Percentiles rank a stretch among this genome's conserved stretches.
Evolutionary conservation across 2,113 vertebrate species (phyloP).

Genomic region (Microcebus lehilahytsara): DNA sequence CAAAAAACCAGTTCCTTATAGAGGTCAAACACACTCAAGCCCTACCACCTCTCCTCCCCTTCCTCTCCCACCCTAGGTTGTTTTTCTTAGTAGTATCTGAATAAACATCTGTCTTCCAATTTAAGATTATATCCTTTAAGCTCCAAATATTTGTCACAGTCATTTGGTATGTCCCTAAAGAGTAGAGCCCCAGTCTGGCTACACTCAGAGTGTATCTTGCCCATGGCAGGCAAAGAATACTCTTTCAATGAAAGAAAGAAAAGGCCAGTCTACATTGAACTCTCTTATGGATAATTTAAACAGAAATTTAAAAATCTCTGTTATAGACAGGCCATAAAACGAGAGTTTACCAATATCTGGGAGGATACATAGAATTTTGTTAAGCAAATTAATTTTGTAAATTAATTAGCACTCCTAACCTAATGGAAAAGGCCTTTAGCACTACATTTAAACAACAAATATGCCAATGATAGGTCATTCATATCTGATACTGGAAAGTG

Average conservation of each 20-base stretch:
- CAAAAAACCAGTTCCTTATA: not conserved
- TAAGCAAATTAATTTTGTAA: not conserved
- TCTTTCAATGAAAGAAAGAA: not conserved
- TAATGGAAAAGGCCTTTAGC: not conserved
- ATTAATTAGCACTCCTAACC: not conserved
- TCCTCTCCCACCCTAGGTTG: accelerated
- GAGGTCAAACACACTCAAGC: accelerated
- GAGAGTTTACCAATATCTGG: not conserved
- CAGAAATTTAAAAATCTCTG: not conserved
- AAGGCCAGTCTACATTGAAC: not conserved
- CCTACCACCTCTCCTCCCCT: accelerated
- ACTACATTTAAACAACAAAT: not conserved
- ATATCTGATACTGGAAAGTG: not conserved
- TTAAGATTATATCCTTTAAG: not conserved
- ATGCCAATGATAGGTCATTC: not conserved
- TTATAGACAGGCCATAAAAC: not conserved
- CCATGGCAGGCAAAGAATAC: not conserved
- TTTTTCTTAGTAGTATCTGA: not conserved
- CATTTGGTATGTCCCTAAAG: not conserved
- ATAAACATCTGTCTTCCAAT: not conserved
- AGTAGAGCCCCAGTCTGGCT: not conserved
- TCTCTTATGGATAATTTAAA: not conserved
- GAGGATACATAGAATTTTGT: not conserved
- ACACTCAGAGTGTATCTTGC: not conserved
- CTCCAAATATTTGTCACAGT: not conserved